Evolutionary conservation across 2,888 invertebrate species (phyloP), one percentile per base, ranked within the genome.

Genomic region (Ephialtes manifestator): DNA sequence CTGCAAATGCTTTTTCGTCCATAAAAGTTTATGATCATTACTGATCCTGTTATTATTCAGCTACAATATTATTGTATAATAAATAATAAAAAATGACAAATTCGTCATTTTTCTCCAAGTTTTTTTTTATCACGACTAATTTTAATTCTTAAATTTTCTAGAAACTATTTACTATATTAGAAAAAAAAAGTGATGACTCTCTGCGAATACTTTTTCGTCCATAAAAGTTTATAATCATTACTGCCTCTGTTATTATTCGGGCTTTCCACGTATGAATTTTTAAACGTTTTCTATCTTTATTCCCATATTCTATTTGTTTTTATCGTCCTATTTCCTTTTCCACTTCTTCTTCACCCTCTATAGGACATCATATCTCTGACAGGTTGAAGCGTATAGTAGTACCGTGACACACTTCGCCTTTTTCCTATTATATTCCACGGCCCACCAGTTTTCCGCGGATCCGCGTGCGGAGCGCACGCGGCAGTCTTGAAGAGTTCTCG

Each of bases 401-500:
- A 46, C 63, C 68, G 75, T 24, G 35, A 48, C 68, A 65, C 71
- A 83, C 67, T 80, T 39, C 53, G 67, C 53, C 55, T 51, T 79
- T 82, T 85, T 85, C 79, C 71, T 79, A 82, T 85, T 82, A 82
- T 85, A 71, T 60, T 82, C 79, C 51, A 76, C 79, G 79, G 67
- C 82, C 79, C 48, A 75, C 65, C 70, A 71, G 71, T 85, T 82
- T 65, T 43, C 76, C 55, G 53, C 68, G 63, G 67, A 79, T 71
- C 72, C 81, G 77, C 84, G 67, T 63, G 46, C 72, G 15, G 31
- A 28, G 4, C 31, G 31, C 39, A 2, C 63, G 51, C 70, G 63
- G 72, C 70, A 31, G 53, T 86, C 81, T 81, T 76, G 81, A 87
- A 88, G 88, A 85, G 84, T 87, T 72, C 87, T 87, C 87, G 81